Base-by-base conservation (phyloP, 92 coral and sea anemone species). In the Galaxea fascicularis region DNA sequence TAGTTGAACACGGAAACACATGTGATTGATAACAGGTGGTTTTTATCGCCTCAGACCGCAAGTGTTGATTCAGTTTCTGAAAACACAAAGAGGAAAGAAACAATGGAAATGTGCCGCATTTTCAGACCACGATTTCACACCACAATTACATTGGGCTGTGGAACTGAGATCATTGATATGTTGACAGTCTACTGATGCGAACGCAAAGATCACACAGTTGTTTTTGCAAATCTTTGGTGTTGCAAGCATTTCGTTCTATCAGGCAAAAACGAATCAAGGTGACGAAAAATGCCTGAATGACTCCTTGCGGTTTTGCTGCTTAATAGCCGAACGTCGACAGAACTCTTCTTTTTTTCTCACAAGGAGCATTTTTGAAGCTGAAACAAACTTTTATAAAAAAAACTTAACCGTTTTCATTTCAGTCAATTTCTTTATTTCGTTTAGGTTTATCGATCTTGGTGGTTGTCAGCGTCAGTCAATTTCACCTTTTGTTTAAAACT, bases 41-140 rank as follows among this genome's bases (percentile, higher is more conserved):
- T 79, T 64, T 59, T 56, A 54, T 69, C 78, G 62, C 70, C 46
- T 22, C 44, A 46, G 67, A 24, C 41, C 68, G 59, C 86, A 69
- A 82, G 77, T 71, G 86, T 82, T 82, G 78, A 82, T 70, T 69
- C 12, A 39, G 70, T 59, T 82, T 82, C 44, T 57, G 39, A 79
- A 47, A 44, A 65, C 41, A 70, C 78, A 71, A 71, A 69, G 70
- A 70, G 86, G 51, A 53, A 35, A 41, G 59, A 28, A 54, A 82
- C 86, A 82, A 82, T 53, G 35, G 22, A 82, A 70, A 82, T 70
- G 56, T 67, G 86, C 78, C 35, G 29, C 31, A 10, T 44, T 70
- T 39, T 24, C 58, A 39, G 45, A 60, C 49, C 11, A 47, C 59
- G 46, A 65, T 28, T 66, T n/a, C 56, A 26, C 35, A 47, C n/a